Percentiles rank a stretch among this genome's conserved stretches.
Conservation (phyloP, 2,888 invertebrate species). For the Parnassius orleans region DNA sequence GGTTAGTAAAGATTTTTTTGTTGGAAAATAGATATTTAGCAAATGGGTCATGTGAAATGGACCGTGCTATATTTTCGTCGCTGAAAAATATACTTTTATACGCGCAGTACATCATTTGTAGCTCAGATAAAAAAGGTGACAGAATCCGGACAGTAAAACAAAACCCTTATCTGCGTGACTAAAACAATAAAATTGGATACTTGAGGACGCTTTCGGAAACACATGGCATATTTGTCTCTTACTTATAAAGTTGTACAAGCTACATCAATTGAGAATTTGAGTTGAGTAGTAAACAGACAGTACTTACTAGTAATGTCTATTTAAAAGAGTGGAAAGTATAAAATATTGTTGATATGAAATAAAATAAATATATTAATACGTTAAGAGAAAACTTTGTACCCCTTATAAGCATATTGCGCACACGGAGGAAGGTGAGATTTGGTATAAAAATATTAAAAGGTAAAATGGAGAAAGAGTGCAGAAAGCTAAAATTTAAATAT, state of each 20-base stretch:
- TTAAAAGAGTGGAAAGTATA: too few species aligned
- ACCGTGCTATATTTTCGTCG: slow-evolving; percentile 14
- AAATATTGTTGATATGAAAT: too few species aligned
- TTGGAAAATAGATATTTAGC: slow-evolving; percentile 11
- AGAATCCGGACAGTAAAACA: slow-evolving; percentile 22
- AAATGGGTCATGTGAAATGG: slow-evolving; percentile 7
- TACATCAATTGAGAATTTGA: not conserved
- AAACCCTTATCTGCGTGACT: slow-evolving; percentile 13
- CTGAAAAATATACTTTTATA: slow-evolving; percentile 11
- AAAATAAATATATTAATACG: too few species aligned
- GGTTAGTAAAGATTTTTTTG: not conserved
- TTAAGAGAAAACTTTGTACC: too few species aligned
- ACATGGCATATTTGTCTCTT: slow-evolving; percentile 9
- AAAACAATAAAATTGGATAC: slow-evolving; percentile 26
- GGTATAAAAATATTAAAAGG: too few species aligned
- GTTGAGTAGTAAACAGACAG: too few species aligned
- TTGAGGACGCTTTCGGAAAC: not conserved
- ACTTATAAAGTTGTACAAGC: not conserved
- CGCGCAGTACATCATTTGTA: slow-evolving; percentile 14
- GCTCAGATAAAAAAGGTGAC: slow-evolving; percentile 26
- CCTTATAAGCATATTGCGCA: too few species aligned
- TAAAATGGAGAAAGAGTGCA: too few species aligned
- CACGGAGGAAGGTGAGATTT: too few species aligned
- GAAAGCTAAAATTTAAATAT: too few species aligned
- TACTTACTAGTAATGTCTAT: too few species aligned